Base-by-base conservation (phyloP, 2,888 invertebrate species). In the Acutogordius australiensis region DNA sequence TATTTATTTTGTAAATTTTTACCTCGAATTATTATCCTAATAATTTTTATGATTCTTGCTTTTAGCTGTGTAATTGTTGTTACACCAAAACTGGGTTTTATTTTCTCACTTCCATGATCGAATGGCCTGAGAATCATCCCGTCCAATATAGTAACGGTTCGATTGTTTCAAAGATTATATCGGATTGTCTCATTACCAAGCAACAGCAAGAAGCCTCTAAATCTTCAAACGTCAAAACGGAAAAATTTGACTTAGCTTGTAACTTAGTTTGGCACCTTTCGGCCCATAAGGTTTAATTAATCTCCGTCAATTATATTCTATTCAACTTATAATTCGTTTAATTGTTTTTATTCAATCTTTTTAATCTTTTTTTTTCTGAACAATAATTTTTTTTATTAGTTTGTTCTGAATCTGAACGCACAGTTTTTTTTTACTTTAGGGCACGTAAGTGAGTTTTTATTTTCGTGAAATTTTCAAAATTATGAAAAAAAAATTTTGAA, bases 81-180 rank as follows among this genome's bases (percentile, higher is more conserved):
- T 51, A 51, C 51, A 51, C 51, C 18, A 51, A 51, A 51, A 51
- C 51, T 8, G 51, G 51, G 8, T 51, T 51, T 51, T 51, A 51
- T 26, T 51, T n/a, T 26, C 26, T 51, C 18, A 51, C 51, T 26
- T 51, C 51, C 51, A 51, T 51, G 51, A 51, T 51, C 51, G 51
- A 51, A 23, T 51, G 51, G 51, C 51, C 51, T 4, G 51, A 51
- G 23, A 51, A 23, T 51, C 8, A 23, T n/a, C 4, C 26, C n/a
- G 26, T 21, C 4, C 8, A 8, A 4, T 51, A 51, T 23, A 51
- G 23, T 51, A 51, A 51, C 26, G 51, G 51, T 23, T n/a, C 51
- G 4, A 23, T 51, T 26, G 51, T 51, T 8, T 8, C 51, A 4
- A 51, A 51, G 23, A 8, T 51, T 23, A 23, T 51, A 4, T 51